Evolutionary conservation across 92 coral and sea anemone species (phyloP).

Genomic region (Parazoanthus atlanticus): DNA sequence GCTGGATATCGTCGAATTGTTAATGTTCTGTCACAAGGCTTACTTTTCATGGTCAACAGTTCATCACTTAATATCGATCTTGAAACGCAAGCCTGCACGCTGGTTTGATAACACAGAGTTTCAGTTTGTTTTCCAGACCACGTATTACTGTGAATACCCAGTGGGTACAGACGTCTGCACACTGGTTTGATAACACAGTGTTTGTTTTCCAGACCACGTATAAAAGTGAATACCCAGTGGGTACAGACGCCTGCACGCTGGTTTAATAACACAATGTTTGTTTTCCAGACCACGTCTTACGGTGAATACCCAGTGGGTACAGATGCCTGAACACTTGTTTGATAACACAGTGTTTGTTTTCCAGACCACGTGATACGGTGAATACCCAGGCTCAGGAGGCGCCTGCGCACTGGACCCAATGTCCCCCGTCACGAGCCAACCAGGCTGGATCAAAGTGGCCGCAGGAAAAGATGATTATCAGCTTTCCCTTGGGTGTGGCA

Average conservation of each 20-base stretch:
- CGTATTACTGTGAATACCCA: constrained; percentile 75
- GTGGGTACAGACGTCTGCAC: too few relatives aligned
- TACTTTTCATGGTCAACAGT: too few relatives aligned
- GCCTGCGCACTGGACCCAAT: constrained; percentile 81
- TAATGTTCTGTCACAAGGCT: too few relatives aligned
- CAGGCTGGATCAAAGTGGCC: constrained; percentile 81
- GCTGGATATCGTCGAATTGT: too few relatives aligned
- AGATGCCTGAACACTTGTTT: too few relatives aligned
- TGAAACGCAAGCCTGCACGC: too few relatives aligned
- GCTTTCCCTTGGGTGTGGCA: constrained; percentile 81
- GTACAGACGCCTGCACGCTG: too few relatives aligned
- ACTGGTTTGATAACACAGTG: too few relatives aligned
- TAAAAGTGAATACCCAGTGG: too few relatives aligned
- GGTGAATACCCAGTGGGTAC: constrained; percentile 70
- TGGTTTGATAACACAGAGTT: too few relatives aligned
- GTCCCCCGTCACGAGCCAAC: constrained; percentile 68
- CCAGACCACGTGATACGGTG: constrained; percentile 76
- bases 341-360: too few relatives aligned
- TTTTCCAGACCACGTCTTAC: constrained; percentile 67
- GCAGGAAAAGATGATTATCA: constrained; percentile 75
- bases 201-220: background rate
- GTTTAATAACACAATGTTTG: background rate
- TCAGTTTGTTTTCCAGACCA: constrained; percentile 50
- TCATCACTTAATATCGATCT: too few relatives aligned
- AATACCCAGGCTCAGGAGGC: constrained; percentile 73